These are phyloP conservation scores for Diabrotica balteata DNA, from an alignment of 2,888 invertebrate genomes.

Conservation along the genomic window DNA sequence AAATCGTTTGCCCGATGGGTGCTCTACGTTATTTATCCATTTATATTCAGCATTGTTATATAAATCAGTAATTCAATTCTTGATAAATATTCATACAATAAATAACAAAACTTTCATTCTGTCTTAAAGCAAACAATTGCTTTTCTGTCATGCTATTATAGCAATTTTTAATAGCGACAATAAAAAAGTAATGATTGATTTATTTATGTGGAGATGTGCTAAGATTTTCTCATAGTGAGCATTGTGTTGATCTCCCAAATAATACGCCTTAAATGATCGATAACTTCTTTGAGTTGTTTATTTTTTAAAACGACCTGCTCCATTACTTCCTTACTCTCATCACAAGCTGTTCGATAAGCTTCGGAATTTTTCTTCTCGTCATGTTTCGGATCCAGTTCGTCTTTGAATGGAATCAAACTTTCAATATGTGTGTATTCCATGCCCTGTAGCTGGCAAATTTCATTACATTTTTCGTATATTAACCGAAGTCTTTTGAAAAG, in stretches of 20 bases:
- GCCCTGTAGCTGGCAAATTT: conserved; percentile 84
- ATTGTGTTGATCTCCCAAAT: conserved; percentile 98
- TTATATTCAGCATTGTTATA: too few relatives aligned
- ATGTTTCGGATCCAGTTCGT: conserved; percentile 84
- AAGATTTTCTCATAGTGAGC: conserved; percentile 90
- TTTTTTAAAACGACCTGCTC: conserved; percentile 92
- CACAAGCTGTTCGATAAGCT: conserved; percentile 78
- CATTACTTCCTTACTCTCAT: conserved; percentile 86
- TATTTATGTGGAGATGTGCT: conserved; percentile 41
- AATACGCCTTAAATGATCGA: conserved; percentile 89
- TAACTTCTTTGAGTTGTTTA: conserved; percentile 92
- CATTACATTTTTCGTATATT: conserved; percentile 92
- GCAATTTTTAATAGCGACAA: too few relatives aligned
- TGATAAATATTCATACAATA: too few relatives aligned
- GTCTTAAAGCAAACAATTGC: too few relatives aligned
- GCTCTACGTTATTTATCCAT: too few relatives aligned
- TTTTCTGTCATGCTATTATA: too few relatives aligned
- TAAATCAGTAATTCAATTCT: too few relatives aligned
- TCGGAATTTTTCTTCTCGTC: conserved; percentile 89
- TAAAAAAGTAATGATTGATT: too few relatives aligned
- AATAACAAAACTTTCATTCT: too few relatives aligned
- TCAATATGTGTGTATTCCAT: conserved; percentile 94
- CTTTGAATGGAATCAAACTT: conserved; percentile 86
- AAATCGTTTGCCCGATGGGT: too few relatives aligned
- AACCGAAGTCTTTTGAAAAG: conserved; percentile 85